phyloP scores from a whole-genome alignment of 2,888 invertebrate genomes.

The Aspidapion aeneum region DNA sequence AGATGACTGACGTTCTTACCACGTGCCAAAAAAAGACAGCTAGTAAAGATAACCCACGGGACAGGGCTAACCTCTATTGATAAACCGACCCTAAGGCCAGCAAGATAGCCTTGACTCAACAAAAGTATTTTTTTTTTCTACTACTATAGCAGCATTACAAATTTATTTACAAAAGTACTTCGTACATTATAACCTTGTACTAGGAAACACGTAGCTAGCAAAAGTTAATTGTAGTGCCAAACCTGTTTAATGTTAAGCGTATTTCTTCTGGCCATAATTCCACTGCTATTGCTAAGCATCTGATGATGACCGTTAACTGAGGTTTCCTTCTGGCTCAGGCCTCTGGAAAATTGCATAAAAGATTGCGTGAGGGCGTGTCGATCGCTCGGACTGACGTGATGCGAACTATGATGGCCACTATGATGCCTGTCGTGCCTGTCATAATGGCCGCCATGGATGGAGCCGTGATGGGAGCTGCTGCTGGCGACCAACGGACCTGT shows the following conservation, averaged over 20 bases:
- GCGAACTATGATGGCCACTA: conserved; percentile 11
- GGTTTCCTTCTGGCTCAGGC: conserved; percentile 40
- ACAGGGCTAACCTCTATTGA: no score
- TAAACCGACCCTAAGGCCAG: no score
- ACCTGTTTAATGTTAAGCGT: conserved; percentile 41
- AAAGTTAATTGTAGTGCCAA: no score
- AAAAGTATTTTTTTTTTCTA: no score
- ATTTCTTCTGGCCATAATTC: background rate
- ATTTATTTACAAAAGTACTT: no score
- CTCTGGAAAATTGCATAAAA: conserved; percentile 51
- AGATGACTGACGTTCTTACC: no score
- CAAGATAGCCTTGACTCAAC: no score
- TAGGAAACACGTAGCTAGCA: no score
- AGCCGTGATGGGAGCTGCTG: conserved; percentile 7
- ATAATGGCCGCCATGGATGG: conserved; percentile 11
- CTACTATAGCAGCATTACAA: no score
- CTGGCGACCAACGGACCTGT: conserved; percentile 6
- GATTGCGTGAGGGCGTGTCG: conserved; percentile 48
- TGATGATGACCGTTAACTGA: background rate
- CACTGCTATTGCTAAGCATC: background rate
- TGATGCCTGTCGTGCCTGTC: conserved; percentile 7
- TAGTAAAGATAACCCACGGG: background rate
- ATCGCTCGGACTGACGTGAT: conserved; percentile 25
- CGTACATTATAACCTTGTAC: no score
- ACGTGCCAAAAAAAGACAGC: no score